A percentile compares a stretch with the other conserved stretches of the same genome.
phyloP scores from a whole-genome alignment of 2,888 invertebrate genomes.

The Tanytarsus gracilentus region DNA sequence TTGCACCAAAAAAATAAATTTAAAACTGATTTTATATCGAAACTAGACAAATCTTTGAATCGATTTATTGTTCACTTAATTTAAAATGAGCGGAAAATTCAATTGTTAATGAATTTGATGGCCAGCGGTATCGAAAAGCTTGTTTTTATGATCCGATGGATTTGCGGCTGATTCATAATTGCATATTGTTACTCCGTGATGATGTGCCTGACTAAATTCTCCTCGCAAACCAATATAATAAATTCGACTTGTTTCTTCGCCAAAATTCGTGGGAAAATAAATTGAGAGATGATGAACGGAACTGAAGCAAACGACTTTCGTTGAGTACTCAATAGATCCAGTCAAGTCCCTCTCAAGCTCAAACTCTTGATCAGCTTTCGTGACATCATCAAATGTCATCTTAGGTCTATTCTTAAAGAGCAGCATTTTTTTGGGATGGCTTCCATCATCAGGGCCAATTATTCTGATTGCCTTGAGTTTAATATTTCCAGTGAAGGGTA shows the following conservation, averaged over 20 bases:
- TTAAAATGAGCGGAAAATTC: too few relatives aligned
- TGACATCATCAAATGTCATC: constrained; percentile 90
- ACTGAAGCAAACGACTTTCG: constrained; percentile 82
- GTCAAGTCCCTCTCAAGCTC: constrained; percentile 69
- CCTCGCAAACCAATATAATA: constrained; percentile 94
- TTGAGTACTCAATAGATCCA: constrained; percentile 78
- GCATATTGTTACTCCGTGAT: constrained; percentile 85
- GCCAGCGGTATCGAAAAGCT: constrained; percentile 52
- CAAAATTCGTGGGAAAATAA: constrained; percentile 84
- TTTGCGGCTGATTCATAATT: constrained; percentile 83
- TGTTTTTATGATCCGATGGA: constrained; percentile 72
- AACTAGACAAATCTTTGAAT: too few relatives aligned
- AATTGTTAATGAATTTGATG: constrained; percentile 48
- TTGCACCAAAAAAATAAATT: too few relatives aligned
- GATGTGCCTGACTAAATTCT: constrained; percentile 75
- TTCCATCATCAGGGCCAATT: constrained; percentile 77
- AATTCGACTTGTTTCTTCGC: constrained; percentile 68
- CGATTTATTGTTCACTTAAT: too few relatives aligned
- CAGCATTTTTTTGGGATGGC: constrained; percentile 78
- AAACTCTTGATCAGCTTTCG: constrained; percentile 79
- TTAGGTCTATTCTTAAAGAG: constrained; percentile 88
- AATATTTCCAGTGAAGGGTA: constrained; percentile 92
- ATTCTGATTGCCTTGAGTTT: constrained; percentile 91
- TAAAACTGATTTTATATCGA: too few relatives aligned
- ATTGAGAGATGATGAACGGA: constrained; percentile 81